Evolutionary conservation across 2,113 vertebrate genomes (phyloP).

Genomic region (Piliocolobus tephrosceles): DNA sequence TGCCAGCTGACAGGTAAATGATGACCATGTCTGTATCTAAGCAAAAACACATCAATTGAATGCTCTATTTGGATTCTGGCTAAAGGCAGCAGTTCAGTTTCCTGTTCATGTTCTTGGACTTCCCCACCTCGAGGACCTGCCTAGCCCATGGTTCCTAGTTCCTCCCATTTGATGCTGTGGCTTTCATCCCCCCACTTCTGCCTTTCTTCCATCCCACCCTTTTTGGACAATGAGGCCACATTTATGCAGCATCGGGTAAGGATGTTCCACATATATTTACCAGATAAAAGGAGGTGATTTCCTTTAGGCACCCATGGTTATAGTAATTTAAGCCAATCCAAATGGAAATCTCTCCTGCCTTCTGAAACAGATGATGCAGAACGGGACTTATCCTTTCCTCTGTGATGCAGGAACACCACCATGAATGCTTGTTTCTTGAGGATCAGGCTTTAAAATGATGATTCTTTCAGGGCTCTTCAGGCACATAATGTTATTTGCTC

Average conservation of each 20-base stretch:
- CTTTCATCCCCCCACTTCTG: constrained; percentile 46
- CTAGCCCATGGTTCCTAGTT: rapidly evolving
- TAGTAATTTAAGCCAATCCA: background rate
- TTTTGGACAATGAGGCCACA: background rate
- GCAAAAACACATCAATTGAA: constrained; percentile 56
- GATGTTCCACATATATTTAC: background rate
- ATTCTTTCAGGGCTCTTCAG: background rate
- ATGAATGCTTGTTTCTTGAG: background rate
- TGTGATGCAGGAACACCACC: background rate
- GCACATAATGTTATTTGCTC: background rate
- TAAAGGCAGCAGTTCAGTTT: background rate
- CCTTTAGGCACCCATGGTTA: background rate
- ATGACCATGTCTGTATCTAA: constrained; percentile 96
- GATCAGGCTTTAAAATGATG: background rate
- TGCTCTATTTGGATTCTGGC: background rate
- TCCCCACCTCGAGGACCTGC: background rate
- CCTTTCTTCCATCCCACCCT: background rate
- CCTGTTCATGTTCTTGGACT: background rate
- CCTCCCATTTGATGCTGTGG: background rate
- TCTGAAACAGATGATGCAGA: background rate
- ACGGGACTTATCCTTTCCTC: background rate
- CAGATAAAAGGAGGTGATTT: background rate
- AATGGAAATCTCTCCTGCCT: background rate
- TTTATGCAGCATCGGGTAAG: background rate
- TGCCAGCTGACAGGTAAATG: constrained; percentile 96